A percentile compares a stretch with the other conserved stretches of the same genome.
phyloP scores from a whole-genome alignment of 2,113 vertebrate genomes.

The Alligator mississippiensis region DNA sequence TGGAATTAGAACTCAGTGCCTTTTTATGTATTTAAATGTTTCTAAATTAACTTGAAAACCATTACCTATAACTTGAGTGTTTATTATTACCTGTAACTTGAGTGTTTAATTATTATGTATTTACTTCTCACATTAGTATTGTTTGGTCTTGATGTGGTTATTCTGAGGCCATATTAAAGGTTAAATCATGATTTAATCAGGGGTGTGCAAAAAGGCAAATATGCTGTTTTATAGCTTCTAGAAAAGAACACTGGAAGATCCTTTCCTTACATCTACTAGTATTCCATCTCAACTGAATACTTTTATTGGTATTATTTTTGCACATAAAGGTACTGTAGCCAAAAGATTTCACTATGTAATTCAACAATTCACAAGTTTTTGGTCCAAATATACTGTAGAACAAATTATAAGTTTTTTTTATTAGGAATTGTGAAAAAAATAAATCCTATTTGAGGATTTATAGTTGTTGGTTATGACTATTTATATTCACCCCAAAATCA shows the following conservation, averaged over 20 bases:
- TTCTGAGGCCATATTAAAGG: not conserved
- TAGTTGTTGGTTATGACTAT: not conserved
- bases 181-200: not conserved
- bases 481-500: no score
- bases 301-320: not conserved
- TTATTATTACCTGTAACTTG: not conserved
- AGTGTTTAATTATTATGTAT: not conserved
- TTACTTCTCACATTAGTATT: not conserved
- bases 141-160: not conserved
- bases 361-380: not conserved
- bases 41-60: not conserved
- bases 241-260: not conserved
- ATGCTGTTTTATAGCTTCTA: not conserved
- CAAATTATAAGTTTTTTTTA: not conserved
- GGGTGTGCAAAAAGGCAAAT: no score
- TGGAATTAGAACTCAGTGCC: not conserved
- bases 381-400: not conserved
- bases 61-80: not conserved
- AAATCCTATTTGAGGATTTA: not conserved
- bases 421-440: not conserved
- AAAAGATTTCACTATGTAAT: not conserved
- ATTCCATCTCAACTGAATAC: not conserved
- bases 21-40: not conserved
- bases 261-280: not conserved
- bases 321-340: not conserved